Conservation (phyloP, 2,113 vertebrate genomes). For the Megaceryle maxima region DNA sequence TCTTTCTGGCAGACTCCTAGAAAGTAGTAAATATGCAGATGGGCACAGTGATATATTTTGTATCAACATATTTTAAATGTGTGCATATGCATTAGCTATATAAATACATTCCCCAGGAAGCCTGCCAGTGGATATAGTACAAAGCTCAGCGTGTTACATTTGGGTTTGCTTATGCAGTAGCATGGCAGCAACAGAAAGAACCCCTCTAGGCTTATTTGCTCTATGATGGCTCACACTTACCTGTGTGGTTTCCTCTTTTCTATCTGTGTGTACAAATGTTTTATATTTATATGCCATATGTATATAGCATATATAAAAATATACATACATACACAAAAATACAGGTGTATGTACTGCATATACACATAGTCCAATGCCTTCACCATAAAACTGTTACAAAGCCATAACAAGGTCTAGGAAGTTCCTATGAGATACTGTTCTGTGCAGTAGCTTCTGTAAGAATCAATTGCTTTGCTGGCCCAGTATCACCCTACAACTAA, state of each 20-base stretch:
- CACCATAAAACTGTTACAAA: neutral
- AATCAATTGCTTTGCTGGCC: neutral
- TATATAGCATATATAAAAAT: neutral
- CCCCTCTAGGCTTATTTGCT: neutral
- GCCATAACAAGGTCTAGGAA: neutral
- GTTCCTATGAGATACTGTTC: neutral
- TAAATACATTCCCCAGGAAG: conserved; percentile 55
- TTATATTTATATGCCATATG: neutral
- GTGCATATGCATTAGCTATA: conserved; percentile 65
- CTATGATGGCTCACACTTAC: neutral
- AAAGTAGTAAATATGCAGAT: conserved; percentile 66
- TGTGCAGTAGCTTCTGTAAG: neutral
- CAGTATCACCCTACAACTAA: neutral
- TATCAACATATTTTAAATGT: conserved; percentile 63
- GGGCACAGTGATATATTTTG: conserved; percentile 59
- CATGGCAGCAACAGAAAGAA: neutral
- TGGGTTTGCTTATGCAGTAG: neutral
- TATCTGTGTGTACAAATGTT: neutral
- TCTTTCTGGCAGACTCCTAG: conserved; percentile 46
- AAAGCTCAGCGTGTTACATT: neutral
- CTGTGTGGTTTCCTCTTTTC: neutral
- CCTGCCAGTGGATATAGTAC: conserved; percentile 46
- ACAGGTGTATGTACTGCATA: neutral
- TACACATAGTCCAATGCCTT: neutral
- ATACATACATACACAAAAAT: neutral